A percentile compares a stretch with the other conserved stretches of the same genome.
These are phyloP conservation scores for Lomographa bimaculata DNA, from an alignment of 2,888 invertebrate genomes.

Conservation along the genomic window DNA sequence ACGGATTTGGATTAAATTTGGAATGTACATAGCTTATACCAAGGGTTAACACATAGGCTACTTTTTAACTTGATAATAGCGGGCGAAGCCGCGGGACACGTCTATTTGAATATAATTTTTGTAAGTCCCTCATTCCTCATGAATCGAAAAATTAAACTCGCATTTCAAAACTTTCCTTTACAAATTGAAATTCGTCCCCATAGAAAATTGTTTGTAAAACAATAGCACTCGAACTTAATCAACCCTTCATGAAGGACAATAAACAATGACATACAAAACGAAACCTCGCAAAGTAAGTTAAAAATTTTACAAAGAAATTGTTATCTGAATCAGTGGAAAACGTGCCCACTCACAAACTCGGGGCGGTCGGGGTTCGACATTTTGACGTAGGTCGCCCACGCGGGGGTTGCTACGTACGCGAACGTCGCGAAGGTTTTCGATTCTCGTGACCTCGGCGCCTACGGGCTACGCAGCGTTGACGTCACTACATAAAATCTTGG, in stretches of 20 bases:
- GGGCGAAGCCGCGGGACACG: too few relatives aligned
- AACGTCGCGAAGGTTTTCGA: constrained; percentile 22
- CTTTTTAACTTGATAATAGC: too few relatives aligned
- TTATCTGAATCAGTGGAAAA: constrained; percentile 26
- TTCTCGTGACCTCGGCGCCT: constrained; percentile 50
- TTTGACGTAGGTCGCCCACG: constrained; percentile 48
- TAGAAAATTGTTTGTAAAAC: not conserved
- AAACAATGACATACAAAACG: constrained; percentile 28
- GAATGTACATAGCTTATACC: too few relatives aligned
- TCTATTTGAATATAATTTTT: too few relatives aligned
- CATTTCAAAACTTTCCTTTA: constrained; percentile 2
- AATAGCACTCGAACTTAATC: constrained; percentile 2
- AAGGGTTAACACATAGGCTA: too few relatives aligned
- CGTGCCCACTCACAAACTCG: constrained; percentile 36
- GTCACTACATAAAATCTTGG: constrained; percentile 56
- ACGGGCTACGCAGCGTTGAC: constrained; percentile 51
- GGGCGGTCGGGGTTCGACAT: constrained; percentile 33
- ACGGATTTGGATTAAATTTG: too few relatives aligned
- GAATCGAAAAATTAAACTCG: too few relatives aligned
- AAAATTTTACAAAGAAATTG: constrained; percentile 36
- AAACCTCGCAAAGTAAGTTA: constrained; percentile 39
- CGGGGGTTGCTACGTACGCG: constrained; percentile 30
- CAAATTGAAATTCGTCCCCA: constrained; percentile 3
- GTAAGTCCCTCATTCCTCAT: too few relatives aligned
- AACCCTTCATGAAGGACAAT: constrained; percentile 1